Evolutionary conservation across 2,888 invertebrate genomes (phyloP), one percentile per base, ranked within the genome.

Genomic region (Amphipyra tragopoginis): DNA sequence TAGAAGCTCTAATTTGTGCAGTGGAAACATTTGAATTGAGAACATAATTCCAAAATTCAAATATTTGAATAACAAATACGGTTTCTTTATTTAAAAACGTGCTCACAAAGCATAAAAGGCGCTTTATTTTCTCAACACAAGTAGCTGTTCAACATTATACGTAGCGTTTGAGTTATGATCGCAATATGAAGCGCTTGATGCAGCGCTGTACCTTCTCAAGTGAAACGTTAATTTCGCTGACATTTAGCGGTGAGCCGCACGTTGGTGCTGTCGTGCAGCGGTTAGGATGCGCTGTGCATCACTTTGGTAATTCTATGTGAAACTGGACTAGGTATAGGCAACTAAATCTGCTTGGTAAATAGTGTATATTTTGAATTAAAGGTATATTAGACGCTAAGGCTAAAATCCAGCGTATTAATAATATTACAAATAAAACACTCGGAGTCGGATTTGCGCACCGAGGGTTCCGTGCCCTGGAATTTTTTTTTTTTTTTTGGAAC

Each of bases 161-260:
- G 54, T 44, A 38, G 21, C 40, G 9, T 47, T 26, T 62, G 45
- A 71, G 29, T 58, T 65, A 65, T 51, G 49, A 50, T 51, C 11
- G 63, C 49, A 63, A 65, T 65, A 72, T 67, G 38, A 54, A 65
- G 48, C 59, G 71, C 64, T 67, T 66, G 75, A 77, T 72, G 66
- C 63, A 69, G 64, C 68, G 60, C 53, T 68, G 47, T 55, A 62
- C 26, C 50, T 61, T 56, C 68, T 78, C 72, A 65, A 72, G 75
- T 60, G 77, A 73, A 56, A 74, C 77, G 76, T 81, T 80, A 80
- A 80, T 80, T 80, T 66, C 54, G 80, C 80, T 80, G 80, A 80
- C 81, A 71, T 66, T 72, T 71, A 71, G 80, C 68, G 80, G 80
- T 59, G 47, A 9, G 66, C 80, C 81, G 65, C 81, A 76, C 56